Evolutionary conservation across 2,113 vertebrate species (phyloP).

Genomic region (Gymnobelideus leadbeateri): DNA sequence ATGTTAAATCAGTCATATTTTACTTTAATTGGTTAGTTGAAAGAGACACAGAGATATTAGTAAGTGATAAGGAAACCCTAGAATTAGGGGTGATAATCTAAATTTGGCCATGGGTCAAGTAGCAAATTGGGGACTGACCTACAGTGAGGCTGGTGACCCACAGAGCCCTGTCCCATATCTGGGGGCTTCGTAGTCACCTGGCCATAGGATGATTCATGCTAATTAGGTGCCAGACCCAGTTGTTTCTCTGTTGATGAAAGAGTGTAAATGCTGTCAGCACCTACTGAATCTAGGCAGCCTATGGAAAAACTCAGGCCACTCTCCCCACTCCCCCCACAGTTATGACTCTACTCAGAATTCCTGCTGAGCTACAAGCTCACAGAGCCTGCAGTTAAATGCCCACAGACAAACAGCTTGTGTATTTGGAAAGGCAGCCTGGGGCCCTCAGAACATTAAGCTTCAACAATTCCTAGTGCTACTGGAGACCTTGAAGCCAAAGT

Average conservation of each 20-base stretch:
- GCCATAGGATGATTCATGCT: neutral
- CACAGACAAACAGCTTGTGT: neutral
- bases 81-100: neutral
- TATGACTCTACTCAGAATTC: neutral
- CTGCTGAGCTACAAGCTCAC: neutral
- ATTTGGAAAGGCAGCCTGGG: neutral
- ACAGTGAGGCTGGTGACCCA: neutral
- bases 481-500: too few relatives aligned
- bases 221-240: neutral
- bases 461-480: neutral
- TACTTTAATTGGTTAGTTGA: neutral
- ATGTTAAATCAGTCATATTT: neutral
- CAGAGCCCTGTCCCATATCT: neutral
- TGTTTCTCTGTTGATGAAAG: neutral
- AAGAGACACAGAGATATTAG: neutral
- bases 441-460: too few relatives aligned
- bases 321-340: accelerated
- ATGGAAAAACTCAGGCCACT: too few relatives aligned
- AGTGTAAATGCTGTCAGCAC: neutral
- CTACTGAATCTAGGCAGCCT: neutral
- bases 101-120: neutral
- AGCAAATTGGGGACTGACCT: neutral
- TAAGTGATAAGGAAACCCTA: neutral
- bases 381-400: neutral
- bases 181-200: neutral